Conservation (phyloP, 2,888 invertebrate genomes). For the Dysmachus trigonus region DNA sequence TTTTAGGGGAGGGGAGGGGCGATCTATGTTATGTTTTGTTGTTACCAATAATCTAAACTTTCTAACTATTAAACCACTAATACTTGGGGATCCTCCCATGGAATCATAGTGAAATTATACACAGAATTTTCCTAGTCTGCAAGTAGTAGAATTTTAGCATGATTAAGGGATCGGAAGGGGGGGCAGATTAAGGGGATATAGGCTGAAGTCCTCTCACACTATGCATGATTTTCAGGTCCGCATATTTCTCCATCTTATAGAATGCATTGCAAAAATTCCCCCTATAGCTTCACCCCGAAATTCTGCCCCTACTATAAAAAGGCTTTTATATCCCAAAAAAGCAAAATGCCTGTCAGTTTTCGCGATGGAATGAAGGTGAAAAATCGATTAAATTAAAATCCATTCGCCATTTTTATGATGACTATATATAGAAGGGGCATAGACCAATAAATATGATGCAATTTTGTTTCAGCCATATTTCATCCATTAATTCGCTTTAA, state of each 20-base stretch:
- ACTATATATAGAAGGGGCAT: not conserved
- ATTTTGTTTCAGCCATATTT: slow-evolving; percentile 8
- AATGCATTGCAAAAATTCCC: too few species aligned
- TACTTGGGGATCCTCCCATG: not conserved
- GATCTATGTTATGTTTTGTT: not conserved
- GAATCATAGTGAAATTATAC: too few species aligned
- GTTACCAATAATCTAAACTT: not conserved
- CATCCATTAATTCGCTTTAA: slow-evolving; percentile 4
- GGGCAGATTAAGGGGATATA: too few species aligned
- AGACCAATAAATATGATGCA: not conserved
- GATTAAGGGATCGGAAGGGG: too few species aligned
- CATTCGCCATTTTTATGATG: slow-evolving; percentile 6
- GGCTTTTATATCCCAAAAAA: too few species aligned
- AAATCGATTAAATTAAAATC: slow-evolving; percentile 13
- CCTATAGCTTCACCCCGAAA: too few species aligned
- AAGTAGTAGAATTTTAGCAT: too few species aligned
- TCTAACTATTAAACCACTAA: not conserved
- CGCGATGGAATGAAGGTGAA: not conserved
- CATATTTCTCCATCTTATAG: too few species aligned
- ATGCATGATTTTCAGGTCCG: too few species aligned
- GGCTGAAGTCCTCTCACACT: too few species aligned
- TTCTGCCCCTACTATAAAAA: too few species aligned
- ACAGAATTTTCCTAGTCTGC: too few species aligned
- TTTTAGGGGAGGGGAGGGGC: not conserved
- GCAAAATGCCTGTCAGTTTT: slow-evolving; percentile 5